Conservation (phyloP, 2,113 vertebrate species). For the Anthoscopus minutus region DNA sequence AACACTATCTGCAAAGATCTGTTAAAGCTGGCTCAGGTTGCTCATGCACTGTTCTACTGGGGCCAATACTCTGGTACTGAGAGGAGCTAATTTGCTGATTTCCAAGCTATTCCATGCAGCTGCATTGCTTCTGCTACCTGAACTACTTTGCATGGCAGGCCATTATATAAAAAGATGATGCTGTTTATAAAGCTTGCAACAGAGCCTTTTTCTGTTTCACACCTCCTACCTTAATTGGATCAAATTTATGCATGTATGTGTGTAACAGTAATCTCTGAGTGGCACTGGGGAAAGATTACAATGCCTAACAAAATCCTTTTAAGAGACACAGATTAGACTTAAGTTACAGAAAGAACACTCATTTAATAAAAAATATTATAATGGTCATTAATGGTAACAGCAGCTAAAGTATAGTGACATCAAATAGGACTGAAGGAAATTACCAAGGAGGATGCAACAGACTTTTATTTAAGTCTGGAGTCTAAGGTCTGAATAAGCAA, state of each 20-base stretch:
- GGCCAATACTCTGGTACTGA: background rate
- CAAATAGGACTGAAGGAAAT: background rate
- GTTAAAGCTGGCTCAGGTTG: background rate
- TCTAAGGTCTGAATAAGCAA: background rate
- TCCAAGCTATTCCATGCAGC: background rate
- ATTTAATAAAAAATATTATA: background rate
- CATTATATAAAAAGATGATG: background rate
- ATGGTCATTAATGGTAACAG: background rate
- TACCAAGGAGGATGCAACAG: background rate
- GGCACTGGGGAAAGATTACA: background rate
- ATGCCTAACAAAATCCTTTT: background rate
- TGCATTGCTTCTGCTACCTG: background rate
- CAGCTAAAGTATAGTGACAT: background rate
- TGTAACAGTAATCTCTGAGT: background rate
- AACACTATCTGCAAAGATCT: background rate
- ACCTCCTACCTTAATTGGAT: background rate
- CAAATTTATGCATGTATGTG: background rate
- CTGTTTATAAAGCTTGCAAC: background rate
- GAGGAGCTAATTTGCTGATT: background rate
- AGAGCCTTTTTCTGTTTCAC: background rate
- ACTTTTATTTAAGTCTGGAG: background rate
- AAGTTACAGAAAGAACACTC: background rate
- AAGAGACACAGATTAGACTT: background rate
- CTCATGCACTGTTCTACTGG: background rate
- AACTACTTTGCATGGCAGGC: background rate